These are phyloP conservation scores for Lycocorax pyrrhopterus DNA, from an alignment of 2,113 vertebrate genomes.

Conservation along the genomic window DNA sequence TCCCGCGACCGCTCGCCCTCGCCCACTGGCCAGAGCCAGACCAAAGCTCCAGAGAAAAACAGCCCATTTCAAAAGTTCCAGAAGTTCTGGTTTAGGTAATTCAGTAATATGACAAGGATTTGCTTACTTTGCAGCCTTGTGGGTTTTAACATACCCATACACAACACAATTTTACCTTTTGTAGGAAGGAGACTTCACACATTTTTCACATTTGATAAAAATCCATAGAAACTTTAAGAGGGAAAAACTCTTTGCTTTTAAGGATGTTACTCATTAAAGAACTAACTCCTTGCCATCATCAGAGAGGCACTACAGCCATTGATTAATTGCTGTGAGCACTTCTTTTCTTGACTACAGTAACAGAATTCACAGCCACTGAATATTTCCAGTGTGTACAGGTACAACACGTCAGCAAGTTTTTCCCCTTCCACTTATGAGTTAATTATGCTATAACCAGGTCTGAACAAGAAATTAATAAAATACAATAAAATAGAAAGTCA, in stretches of 20 bases:
- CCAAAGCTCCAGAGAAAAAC: not conserved
- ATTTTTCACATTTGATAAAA: not conserved
- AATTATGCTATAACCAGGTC: constrained; percentile 1
- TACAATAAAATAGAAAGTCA: not conserved
- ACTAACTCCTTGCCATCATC: not conserved
- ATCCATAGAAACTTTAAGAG: not conserved
- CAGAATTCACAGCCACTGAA: not conserved
- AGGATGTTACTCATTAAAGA: not conserved
- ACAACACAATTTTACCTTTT: not conserved
- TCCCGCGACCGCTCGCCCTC: rapidly evolving
- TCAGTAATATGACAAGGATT: rapidly evolving
- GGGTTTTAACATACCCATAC: not conserved
- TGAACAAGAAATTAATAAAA: not conserved
- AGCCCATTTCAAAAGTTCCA: not conserved
- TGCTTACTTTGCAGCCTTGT: not conserved
- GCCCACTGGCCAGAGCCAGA: rapidly evolving
- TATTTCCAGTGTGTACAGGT: not conserved
- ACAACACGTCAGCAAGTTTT: not conserved
- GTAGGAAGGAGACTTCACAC: not conserved
- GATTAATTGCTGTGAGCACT: not conserved
- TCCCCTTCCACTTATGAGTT: not conserved
- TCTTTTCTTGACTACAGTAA: not conserved
- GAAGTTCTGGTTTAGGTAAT: not conserved
- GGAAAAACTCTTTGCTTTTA: not conserved
- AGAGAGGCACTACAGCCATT: not conserved